These are phyloP conservation scores for Eunapius fragilis DNA, from an alignment of 37 sponge, comb jelly and placozoan genomes.

Conservation along the genomic window DNA sequence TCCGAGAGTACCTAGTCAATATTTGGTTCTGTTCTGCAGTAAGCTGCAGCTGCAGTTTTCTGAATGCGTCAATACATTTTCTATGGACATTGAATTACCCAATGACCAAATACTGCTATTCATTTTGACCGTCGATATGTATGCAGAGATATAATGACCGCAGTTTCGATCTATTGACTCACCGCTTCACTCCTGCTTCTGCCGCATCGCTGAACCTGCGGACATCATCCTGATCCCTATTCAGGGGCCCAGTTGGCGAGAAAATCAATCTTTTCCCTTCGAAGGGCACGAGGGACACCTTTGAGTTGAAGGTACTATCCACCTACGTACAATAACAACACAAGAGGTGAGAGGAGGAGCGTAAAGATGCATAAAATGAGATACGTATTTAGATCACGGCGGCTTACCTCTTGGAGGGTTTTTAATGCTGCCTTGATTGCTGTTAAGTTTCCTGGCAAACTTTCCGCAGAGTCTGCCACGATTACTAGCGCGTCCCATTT, in stretches of 20 bases:
- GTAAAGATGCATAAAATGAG: not conserved
- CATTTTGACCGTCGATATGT: no score
- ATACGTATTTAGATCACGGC: not conserved
- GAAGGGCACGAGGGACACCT: not conserved
- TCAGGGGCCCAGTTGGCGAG: constrained; percentile 60
- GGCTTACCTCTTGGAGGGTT: not conserved
- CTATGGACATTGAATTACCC: no score
- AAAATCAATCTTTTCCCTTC: not conserved
- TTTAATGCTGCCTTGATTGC: not conserved
- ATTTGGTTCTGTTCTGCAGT: no score
- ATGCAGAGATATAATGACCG: no score
- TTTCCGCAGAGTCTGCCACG: not conserved
- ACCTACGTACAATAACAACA: no score
- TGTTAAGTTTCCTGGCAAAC: not conserved
- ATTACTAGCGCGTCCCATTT: not conserved
- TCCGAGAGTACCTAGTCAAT: no score
- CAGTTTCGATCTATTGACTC: no score
- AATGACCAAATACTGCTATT: no score
- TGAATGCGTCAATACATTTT: no score
- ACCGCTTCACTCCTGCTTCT: constrained; percentile 31
- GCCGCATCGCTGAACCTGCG: constrained; percentile 50
- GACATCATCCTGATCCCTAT: constrained; percentile 60
- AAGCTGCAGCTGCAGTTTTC: no score
- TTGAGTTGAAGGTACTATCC: not conserved
- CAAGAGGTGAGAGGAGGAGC: no score